Percentiles rank a stretch among this genome's conserved stretches.
phyloP scores from a whole-genome alignment of 2,888 invertebrate genomes.

The Endomychus coccineus region DNA sequence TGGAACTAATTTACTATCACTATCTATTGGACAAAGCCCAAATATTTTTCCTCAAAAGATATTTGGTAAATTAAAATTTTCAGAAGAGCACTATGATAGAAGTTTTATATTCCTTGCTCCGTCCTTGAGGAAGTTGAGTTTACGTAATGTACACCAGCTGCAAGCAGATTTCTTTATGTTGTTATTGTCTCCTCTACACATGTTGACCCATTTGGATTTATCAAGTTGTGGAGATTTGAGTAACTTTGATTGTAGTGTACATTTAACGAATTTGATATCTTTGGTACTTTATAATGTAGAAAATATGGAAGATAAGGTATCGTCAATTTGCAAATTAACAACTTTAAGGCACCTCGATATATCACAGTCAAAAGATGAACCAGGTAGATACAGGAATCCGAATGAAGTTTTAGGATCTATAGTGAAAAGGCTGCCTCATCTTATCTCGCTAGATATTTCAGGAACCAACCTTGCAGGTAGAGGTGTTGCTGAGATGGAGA shows the following conservation, averaged over 20 bases:
- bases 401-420: conserved; percentile 65
- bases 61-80: conserved; percentile 14
- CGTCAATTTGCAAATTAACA: conserved; percentile 52
- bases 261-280: conserved; percentile 61
- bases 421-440: conserved; percentile 62
- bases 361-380: conserved; percentile 64
- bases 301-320: conserved; percentile 54
- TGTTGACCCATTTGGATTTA: conserved; percentile 63
- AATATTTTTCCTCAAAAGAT: conserved; percentile 21
- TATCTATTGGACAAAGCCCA: conserved; percentile 60
- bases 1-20: conserved; percentile 59
- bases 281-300: conserved; percentile 77
- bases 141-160: conserved; percentile 49
- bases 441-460: conserved; percentile 86
- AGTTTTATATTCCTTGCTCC: conserved; percentile 54
- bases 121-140: conserved; percentile 51
- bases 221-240: conserved; percentile 58
- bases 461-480: conserved; percentile 91
- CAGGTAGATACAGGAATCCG: conserved; percentile 66
- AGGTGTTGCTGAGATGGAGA: conserved; percentile 57
- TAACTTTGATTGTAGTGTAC: conserved; percentile 60
- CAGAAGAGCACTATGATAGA: conserved; percentile 36
- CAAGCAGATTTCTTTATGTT: conserved; percentile 47
- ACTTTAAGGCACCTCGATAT: conserved; percentile 64
- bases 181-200: conserved; percentile 52